These are phyloP conservation scores for Atta colombica DNA, from an alignment of 1,140 invertebrate genomes.

Conservation along the genomic window DNA sequence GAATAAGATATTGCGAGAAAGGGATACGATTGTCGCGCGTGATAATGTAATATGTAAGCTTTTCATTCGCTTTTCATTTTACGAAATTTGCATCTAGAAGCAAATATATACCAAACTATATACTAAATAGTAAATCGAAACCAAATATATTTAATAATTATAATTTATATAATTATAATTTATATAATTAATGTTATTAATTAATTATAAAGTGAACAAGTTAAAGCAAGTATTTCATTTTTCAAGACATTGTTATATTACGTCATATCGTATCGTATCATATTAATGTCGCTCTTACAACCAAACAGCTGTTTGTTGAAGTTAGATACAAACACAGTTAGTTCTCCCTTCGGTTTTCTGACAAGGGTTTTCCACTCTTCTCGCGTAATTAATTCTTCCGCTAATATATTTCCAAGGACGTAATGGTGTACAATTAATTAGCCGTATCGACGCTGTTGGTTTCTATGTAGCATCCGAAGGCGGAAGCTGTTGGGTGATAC, in stretches of 20 bases:
- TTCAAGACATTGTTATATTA: not conserved
- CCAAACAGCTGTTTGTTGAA: not conserved
- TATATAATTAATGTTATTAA: conserved; percentile 8
- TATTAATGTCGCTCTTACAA: not conserved
- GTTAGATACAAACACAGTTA: not conserved
- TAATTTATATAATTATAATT: not conserved
- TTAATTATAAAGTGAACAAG: conserved; percentile 18
- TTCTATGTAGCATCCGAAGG: not conserved
- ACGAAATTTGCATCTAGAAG: not conserved
- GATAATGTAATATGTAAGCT: not conserved
- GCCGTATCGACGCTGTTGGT: conserved; percentile 34
- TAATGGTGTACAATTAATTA: conserved; percentile 47
- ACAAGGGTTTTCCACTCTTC: not conserved
- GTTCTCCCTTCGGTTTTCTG: conserved; percentile 1
- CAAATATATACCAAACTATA: not conserved
- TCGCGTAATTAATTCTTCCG: conserved; percentile 17
- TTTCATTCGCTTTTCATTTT: not conserved
- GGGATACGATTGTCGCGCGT: not conserved
- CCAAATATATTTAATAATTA: not conserved
- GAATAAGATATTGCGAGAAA: not conserved
- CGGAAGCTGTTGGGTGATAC: conserved; percentile 50
- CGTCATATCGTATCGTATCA: not conserved
- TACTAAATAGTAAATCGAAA: not conserved
- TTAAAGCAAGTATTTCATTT: not conserved
- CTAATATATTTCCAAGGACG: conserved; percentile 13